A percentile compares a stretch with the other conserved stretches of the same genome.
Conservation (phyloP, 2,797 vertebrate species). For the Cynodonichthys magdalenae region DNA sequence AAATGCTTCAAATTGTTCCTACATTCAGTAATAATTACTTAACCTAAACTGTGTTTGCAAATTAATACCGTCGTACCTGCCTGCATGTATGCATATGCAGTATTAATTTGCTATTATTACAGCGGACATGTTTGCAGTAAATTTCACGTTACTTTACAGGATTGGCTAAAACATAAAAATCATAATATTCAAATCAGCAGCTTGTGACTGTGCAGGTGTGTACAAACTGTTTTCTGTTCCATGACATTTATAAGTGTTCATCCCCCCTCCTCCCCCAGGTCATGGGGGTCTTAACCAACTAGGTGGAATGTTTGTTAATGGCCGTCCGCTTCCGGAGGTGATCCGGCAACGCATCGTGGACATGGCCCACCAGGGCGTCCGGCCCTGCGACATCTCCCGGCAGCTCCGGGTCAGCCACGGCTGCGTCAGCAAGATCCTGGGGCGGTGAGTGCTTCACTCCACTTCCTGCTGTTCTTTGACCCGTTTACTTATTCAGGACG, state of each 20-base stretch:
- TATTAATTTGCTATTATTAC: too few relatives aligned
- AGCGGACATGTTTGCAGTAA: too few relatives aligned
- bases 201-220: not conserved
- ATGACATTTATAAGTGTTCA: constrained; percentile 82
- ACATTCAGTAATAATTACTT: too few relatives aligned
- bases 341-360: constrained; percentile 93
- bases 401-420: constrained; percentile 92
- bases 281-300: constrained; percentile 94
- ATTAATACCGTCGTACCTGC: too few relatives aligned
- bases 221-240: constrained; percentile 41
- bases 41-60: too few relatives aligned
- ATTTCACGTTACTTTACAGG: too few relatives aligned
- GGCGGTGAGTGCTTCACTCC: constrained; percentile 80
- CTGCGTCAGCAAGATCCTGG: constrained; percentile 93
- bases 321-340: constrained; percentile 90
- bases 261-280: constrained; percentile 84
- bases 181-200: not conserved
- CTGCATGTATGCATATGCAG: too few relatives aligned
- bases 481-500: not conserved
- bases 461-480: constrained; percentile 24
- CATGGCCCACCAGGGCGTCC: constrained; percentile 91
- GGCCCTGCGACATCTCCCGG: constrained; percentile 92
- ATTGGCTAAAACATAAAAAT: too few relatives aligned
- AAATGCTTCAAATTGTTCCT: too few relatives aligned
- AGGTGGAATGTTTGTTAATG: constrained; percentile 94